phyloP scores from a whole-genome alignment of 1,140 invertebrate genomes.

The Hycleus cichorii region DNA sequence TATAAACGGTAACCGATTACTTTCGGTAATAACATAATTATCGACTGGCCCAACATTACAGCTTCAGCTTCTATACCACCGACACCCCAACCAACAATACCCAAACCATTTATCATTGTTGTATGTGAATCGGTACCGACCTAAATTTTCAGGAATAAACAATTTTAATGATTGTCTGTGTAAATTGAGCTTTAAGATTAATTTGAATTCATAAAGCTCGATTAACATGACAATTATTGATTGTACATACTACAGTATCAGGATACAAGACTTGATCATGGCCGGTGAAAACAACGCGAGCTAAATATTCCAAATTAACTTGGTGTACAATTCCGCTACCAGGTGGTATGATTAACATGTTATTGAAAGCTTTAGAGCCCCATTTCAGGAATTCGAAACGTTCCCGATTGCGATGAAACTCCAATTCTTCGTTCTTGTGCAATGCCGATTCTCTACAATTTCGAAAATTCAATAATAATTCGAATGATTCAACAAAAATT shows the following conservation, averaged over 20 bases:
- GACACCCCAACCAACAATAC: slow-evolving; percentile 72
- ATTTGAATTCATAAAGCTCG: background rate
- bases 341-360: slow-evolving; percentile 96
- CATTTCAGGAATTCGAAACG: slow-evolving; percentile 96
- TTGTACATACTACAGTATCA: slow-evolving; percentile 69
- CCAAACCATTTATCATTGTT: slow-evolving; percentile 95
- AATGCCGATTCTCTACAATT: slow-evolving; percentile 70
- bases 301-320: slow-evolving; percentile 94
- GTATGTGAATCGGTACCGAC: slow-evolving; percentile 98
- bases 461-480: background rate
- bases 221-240: background rate
- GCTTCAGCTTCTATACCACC: slow-evolving; percentile 83
- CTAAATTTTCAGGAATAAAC: slow-evolving; percentile 14
- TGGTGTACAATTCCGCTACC: slow-evolving; percentile 98
- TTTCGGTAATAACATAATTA: slow-evolving; percentile 92
- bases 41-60: slow-evolving; percentile 91
- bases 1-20: slow-evolving; percentile 91
- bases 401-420: slow-evolving; percentile 95
- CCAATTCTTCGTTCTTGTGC: slow-evolving; percentile 89
- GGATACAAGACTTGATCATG: slow-evolving; percentile 68
- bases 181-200: too few relatives aligned
- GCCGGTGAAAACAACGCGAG: slow-evolving; percentile 85
- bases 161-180: background rate
- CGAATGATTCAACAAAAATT: slow-evolving; percentile 36
- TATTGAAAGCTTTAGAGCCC: slow-evolving; percentile 91